Conservation (phyloP, 92 coral and sea anemone genomes). For the Phenganax subtilis region DNA sequence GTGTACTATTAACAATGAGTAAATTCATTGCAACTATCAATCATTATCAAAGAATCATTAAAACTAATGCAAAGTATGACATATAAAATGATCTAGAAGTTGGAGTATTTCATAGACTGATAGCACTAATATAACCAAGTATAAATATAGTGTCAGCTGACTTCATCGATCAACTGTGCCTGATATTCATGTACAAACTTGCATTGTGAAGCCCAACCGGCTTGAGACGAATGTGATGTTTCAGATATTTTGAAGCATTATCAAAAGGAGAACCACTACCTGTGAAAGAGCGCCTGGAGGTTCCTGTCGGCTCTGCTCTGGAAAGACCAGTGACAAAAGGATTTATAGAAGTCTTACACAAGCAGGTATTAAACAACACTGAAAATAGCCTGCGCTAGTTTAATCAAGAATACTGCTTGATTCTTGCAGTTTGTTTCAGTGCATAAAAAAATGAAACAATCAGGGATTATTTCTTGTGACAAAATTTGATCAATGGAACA, state of each 20-base stretch:
- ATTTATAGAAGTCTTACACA: constrained; percentile 80
- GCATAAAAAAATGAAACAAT: neutral
- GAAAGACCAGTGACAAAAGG: constrained; percentile 87
- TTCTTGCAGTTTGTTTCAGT: neutral
- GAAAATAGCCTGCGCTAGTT: neutral
- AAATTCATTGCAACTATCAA: neutral
- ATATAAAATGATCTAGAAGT: no score
- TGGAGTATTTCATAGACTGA: no score
- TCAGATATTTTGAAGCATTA: constrained; percentile 89
- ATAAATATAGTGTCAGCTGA: no score
- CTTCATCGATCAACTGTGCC: no score
- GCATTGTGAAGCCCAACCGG: no score
- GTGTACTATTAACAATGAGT: neutral
- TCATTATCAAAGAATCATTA: no score
- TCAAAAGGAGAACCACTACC: constrained; percentile 90
- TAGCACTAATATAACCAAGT: no score
- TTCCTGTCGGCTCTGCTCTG: constrained; percentile 77
- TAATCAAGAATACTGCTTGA: neutral
- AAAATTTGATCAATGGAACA: no score
- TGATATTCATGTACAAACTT: no score
- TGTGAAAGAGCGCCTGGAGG: constrained; percentile 85
- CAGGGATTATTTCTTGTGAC: neutral
- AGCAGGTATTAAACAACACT: constrained; percentile 56
- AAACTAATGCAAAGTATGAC: no score
- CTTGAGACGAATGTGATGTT: neutral